Evolutionary conservation across 2,888 invertebrate genomes (phyloP), one percentile per base, ranked within the genome.

Genomic region (Ophraella communa): DNA sequence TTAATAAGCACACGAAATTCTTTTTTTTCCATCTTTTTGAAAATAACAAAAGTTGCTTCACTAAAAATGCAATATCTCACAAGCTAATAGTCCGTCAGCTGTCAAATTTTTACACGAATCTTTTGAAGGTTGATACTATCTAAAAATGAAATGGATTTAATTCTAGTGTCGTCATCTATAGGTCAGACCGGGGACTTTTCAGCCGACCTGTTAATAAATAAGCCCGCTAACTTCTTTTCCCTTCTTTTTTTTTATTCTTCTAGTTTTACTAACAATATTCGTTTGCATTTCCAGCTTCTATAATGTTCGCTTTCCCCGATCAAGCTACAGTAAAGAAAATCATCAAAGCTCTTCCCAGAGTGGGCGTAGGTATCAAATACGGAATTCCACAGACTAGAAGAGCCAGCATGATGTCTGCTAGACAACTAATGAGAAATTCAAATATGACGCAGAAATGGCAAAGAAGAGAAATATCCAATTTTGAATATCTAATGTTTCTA

Each of bases 401-500:
- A 68, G 97, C 98, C 45, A 98, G 98, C 11, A 94, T 98, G 92
- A 98, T 99, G 94, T 95, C 98, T 1, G 97, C 99, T 0, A 89
- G 98, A 11, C 98, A 99, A 83, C 87, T 99, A 76, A 99, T 98
- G 94, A 91, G 98, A 77, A 95, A 96, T 85, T 98, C 98, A 21
- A 98, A 98, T 84, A 99, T 99, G 99, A 98, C 98, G 52, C 96
- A 97, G 84, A 95, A 97, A 83, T 99, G 99, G 99, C 98, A 98
- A 83, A 88, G 98, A 21, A 87, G 99, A 47, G 99, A 99, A 84
- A 98, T 99, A 77, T 97, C 98, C 68, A 99, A 99, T 85, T 99
- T 99, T 84, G 99, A 99, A 85, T 99, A 99, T 83, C 88, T 99
- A 76, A 99, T 99, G 98, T 99, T 99, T 86, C 90, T 99, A 73